These are phyloP conservation scores for Ophiothrix spiculata DNA, from an alignment of 35 echinoderm and acorn worm genomes.

Conservation along the genomic window DNA sequence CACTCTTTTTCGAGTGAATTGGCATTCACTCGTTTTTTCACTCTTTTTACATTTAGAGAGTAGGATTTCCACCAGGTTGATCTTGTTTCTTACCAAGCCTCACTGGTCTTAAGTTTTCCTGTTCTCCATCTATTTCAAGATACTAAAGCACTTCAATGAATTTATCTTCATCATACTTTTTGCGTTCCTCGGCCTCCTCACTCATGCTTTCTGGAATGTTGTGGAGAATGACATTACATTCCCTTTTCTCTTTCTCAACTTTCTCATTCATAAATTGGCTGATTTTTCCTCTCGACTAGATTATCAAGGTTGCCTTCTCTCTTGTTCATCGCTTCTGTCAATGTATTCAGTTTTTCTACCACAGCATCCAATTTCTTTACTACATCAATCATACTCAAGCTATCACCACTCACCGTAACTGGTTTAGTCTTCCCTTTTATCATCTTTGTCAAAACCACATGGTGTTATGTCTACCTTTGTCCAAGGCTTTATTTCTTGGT, in stretches of 20 bases:
- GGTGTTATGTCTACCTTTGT: background rate
- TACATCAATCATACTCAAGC: background rate
- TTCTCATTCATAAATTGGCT: conserved; percentile 4
- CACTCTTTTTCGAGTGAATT: no score
- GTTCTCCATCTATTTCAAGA: background rate
- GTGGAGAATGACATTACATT: conserved; percentile 8
- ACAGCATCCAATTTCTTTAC: background rate
- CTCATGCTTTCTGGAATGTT: background rate
- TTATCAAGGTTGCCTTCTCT: background rate
- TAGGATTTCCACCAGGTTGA: background rate
- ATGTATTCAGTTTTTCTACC: background rate
- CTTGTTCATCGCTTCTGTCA: background rate
- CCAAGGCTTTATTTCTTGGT: background rate
- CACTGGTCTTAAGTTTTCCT: background rate
- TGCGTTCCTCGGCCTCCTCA: background rate
- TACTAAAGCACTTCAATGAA: background rate
- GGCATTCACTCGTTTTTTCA: no score
- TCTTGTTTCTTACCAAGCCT: background rate
- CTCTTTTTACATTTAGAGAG: no score
- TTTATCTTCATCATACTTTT: background rate
- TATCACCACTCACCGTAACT: background rate
- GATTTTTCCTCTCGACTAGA: background rate
- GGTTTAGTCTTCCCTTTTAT: background rate
- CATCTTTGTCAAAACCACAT: conserved; percentile 3
- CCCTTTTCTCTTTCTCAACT: background rate